These are phyloP conservation scores for Zophobas atratus DNA, from an alignment of 1,140 invertebrate species.

Conservation along the genomic window DNA sequence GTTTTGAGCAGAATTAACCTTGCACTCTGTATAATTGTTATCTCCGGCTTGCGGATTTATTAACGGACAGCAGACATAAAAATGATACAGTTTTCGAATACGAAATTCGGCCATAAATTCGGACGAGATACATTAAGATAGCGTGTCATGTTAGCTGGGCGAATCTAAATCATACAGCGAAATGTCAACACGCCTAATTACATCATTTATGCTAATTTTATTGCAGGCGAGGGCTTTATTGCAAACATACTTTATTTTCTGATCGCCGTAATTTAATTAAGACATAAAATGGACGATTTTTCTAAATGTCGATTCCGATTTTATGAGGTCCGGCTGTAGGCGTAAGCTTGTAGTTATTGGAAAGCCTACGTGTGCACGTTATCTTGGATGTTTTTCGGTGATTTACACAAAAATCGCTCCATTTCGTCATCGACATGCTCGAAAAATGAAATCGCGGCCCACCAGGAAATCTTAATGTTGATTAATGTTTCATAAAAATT, in stretches of 20 bases:
- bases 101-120: conserved; percentile 9
- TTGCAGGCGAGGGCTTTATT: conserved; percentile 26
- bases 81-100: conserved; percentile 49
- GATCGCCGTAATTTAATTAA: conserved; percentile 36
- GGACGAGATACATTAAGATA: conserved; percentile 31
- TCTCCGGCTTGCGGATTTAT: not conserved
- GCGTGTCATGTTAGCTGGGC: not conserved
- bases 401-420: conserved; percentile 36
- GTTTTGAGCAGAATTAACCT: conserved; percentile 48
- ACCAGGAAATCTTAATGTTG: not conserved
- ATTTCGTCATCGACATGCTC: conserved; percentile 25
- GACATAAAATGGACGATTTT: conserved; percentile 32
- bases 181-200: conserved; percentile 48
- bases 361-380: conserved; percentile 32
- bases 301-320: conserved; percentile 27
- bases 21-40: conserved; percentile 5
- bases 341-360: conserved; percentile 26
- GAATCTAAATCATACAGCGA: conserved; percentile 31
- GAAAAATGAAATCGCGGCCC: conserved; percentile 14
- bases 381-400: conserved; percentile 35
- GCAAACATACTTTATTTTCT: conserved; percentile 33
- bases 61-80: conserved; percentile 46
- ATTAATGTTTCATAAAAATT: conserved; percentile 10
- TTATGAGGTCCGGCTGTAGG: conserved; percentile 18
- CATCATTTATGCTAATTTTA: conserved; percentile 47